Base-by-base conservation (phyloP, 2,797 vertebrate species). In the Stomatorhinus walkeri region DNA sequence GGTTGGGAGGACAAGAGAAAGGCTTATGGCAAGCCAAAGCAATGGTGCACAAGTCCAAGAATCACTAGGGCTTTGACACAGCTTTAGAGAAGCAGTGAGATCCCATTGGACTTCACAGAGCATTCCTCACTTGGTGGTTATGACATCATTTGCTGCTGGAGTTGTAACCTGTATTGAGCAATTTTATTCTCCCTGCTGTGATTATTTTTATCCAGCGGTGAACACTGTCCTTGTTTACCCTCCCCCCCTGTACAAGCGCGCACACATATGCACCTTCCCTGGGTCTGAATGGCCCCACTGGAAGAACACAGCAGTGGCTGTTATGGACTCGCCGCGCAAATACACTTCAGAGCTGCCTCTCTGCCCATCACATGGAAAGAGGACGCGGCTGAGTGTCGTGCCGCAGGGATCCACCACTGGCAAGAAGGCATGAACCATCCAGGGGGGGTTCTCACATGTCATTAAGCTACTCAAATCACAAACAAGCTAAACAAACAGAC, bases 121-220 rank as follows among this genome's bases (percentile, higher is more conserved):
- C 52, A 86, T 52, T 56, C 28, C 85, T 56, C 14, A 87, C 14
- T 4, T 52, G 22, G 56, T 72, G 56, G 81, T 32, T 68, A 85
- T 28, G 48, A 83, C 64, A 43, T 64, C 84, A 89, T 85, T 49
- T 49, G 52, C 43, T 56, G 52, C 52, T 83, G 40, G 68, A 87
- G 85, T 52, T 81, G 85, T 59, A 87, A 87, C 68, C 32, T 48
- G 85, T 76, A 59, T 87, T 22, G 72, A 83, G 85, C 68, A 46
- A 81, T 83, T 61, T 49, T 59, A 89, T 81, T 89, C 85, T 83
- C 28, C 48, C 36, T 4, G 64, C 72, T 61, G 52, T 49, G 85
- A 89, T 89, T 87, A 89, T 76, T 89, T 87, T 56, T 89, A 87
- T 72, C 85, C 72, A 81, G 85, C 52, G n/a, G 89, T 87, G 86